Evolutionary conservation across 2,113 vertebrate genomes (phyloP).

Genomic region (Tachysurus fulvidraco): DNA sequence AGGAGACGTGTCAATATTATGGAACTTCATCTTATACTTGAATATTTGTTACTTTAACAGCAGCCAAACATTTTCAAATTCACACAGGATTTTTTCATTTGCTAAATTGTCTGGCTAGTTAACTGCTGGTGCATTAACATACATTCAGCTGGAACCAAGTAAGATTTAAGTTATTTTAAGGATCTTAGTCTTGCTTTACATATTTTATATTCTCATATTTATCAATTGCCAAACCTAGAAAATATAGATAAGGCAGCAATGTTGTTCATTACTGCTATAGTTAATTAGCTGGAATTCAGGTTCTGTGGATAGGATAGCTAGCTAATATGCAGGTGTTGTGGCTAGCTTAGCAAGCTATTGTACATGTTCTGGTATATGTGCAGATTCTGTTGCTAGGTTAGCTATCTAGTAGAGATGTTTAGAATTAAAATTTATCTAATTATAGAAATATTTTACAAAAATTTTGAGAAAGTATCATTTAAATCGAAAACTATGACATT

Average conservation of each 20-base stretch:
- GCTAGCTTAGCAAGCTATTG: too few species aligned
- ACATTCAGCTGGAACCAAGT: not conserved
- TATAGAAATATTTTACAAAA: not conserved
- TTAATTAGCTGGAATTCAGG: not conserved
- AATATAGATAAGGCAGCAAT: not conserved
- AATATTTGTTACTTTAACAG: not conserved
- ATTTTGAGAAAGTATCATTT: not conserved
- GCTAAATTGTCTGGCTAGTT: not conserved
- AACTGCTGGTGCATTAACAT: not conserved
- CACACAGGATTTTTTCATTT: not conserved
- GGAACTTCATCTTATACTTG: not conserved
- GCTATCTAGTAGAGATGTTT: not conserved
- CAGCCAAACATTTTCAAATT: not conserved
- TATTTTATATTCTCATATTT: not conserved
- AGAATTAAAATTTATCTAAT: not conserved
- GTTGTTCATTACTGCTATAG: not conserved
- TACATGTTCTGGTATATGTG: not conserved
- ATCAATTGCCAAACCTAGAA: not conserved
- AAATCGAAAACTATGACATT: not conserved
- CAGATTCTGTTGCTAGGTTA: not conserved
- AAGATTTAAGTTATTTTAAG: not conserved
- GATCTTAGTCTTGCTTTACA: not conserved
- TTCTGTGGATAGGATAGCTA: not conserved
- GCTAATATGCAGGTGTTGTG: too few species aligned
- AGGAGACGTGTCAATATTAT: not conserved